Percentiles rank a stretch among this genome's conserved stretches.
Evolutionary conservation across 2,797 vertebrate species (phyloP).

Genomic region (Hydrocynus forskahlii): DNA sequence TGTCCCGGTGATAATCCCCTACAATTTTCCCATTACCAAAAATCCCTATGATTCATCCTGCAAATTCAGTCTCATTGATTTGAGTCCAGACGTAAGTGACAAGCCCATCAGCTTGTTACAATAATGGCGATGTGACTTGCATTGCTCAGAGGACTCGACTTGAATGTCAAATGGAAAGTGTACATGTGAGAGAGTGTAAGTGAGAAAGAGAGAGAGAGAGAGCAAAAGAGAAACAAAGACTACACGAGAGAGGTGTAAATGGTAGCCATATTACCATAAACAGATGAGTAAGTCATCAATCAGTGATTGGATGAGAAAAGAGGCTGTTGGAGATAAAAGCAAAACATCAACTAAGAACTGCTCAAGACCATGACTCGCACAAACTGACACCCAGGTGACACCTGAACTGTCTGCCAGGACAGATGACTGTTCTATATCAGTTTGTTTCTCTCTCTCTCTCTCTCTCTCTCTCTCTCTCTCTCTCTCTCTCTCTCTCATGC

Average conservation of each 20-base stretch:
- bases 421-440: slow-evolving; percentile 9
- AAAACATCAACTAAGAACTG: neutral
- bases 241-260: neutral
- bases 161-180: slow-evolving; percentile 1
- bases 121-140: neutral
- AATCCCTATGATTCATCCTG: neutral
- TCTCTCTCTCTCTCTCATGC: neutral
- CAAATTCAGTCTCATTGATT: neutral
- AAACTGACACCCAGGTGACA: slow-evolving; percentile 18
- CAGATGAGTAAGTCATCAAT: slow-evolving; percentile 21
- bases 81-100: neutral
- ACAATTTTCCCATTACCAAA: neutral
- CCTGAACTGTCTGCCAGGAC: neutral
- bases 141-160: slow-evolving; percentile 1
- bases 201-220: neutral
- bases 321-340: slow-evolving; percentile 12
- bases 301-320: neutral
- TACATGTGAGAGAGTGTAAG: neutral
- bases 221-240: no score
- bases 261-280: neutral
- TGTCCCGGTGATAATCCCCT: neutral
- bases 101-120: slow-evolving; percentile 13
- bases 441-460: neutral
- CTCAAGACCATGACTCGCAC: neutral
- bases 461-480: neutral